Base-by-base conservation (phyloP, 2,888 invertebrate species). In the Eilema griseolum region DNA sequence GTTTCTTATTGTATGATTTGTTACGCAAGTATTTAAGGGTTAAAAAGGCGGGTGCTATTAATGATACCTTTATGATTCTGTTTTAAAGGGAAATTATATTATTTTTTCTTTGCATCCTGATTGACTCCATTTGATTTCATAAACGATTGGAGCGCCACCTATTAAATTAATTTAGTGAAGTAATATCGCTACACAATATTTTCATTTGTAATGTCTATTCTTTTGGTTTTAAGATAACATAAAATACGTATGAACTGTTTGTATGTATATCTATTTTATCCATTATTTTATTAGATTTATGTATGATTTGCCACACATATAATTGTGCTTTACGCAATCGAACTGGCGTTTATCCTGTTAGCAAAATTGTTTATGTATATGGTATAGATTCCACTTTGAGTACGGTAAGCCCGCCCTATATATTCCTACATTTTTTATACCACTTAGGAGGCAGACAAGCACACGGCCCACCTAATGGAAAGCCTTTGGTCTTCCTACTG, bases 1-100 rank as follows among this genome's bases (percentile, higher is more conserved):
- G 74, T 82, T 86, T 82, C 83, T 79, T 82, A 90, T 90, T 91
- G 90, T 91, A 78, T 87, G 88, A 94, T 94, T 93, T 86, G 90
- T 86, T 85, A 88, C 90, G 90, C 87, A 80, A 74, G 87, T 83
- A 80, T 82, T 86, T 85, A 79, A 86, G 87, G 87, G 87, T 88
- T 88, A 83, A 85, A 86, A 81, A 81, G 79, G 85, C 85, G 90
- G 90, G 90, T 90, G 91, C 90, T 78, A 88, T 92, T 88, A 91
- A 91, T 86, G 86, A 85, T 76, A 72, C 74, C 78, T 90, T 90
- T 90, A 89, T 79, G 81, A 81, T 78, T 84, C 72, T 71, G 75
- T 78, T 76, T 75, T 73, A 74, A 78, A 68, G 67, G 76, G 70
- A 75, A 74, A 84, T 82, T 69, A 82, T 77, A 79, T 78, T 82